phyloP scores from a whole-genome alignment of 2,113 vertebrate species.

The Mobula hypostoma region DNA sequence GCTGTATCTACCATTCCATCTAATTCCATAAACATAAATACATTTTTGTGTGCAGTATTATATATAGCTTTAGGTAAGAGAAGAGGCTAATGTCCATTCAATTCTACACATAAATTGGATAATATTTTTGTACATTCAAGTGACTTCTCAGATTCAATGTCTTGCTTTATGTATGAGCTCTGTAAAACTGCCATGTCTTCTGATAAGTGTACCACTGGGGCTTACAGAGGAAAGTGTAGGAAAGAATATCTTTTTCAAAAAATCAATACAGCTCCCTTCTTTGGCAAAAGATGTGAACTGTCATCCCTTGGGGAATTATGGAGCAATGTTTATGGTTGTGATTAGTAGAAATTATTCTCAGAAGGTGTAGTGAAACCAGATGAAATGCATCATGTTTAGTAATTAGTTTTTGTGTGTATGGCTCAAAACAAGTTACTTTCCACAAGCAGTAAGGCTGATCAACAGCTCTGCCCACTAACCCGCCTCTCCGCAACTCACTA shows the following conservation, averaged over 20 bases:
- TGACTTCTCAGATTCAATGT: neutral
- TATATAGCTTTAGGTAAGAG: conserved; percentile 16
- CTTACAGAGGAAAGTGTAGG: neutral
- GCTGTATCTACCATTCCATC: neutral
- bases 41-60: neutral
- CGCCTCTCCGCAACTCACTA: too few relatives aligned
- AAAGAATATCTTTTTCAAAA: neutral
- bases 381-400: neutral
- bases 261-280: neutral
- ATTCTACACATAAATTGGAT: neutral
- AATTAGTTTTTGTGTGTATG: conserved; percentile 1
- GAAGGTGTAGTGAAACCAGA: neutral
- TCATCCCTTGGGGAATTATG: neutral
- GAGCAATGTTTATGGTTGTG: neutral
- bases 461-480: too few relatives aligned
- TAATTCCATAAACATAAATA: neutral
- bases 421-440: too few relatives aligned
- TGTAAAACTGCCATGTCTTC: conserved; percentile 16
- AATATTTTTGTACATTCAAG: conserved; percentile 7
- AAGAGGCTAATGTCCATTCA: neutral
- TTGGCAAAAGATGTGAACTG: neutral
- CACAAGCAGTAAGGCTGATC: too few relatives aligned
- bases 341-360: neutral
- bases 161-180: neutral
- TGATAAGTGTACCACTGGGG: too few relatives aligned